Conservation (phyloP, 2,888 invertebrate genomes). For the Spialia ferax region DNA sequence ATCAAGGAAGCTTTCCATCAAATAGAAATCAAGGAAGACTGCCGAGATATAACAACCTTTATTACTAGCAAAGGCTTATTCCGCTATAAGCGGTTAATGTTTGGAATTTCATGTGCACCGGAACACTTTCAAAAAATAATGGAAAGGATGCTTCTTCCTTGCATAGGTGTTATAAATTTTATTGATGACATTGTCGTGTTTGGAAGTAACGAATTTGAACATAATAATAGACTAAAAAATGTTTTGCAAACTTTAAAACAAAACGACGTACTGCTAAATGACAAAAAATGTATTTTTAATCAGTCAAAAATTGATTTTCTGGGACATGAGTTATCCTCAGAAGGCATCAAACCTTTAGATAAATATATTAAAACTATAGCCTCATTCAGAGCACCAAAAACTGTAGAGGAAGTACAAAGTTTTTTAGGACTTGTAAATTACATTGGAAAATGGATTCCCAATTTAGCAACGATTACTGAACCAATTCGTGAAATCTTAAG, state of each 20-base stretch:
- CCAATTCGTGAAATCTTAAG: constrained; percentile 24
- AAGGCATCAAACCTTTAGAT: constrained; percentile 52
- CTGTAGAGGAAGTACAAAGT: constrained; percentile 44
- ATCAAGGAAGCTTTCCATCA: constrained; percentile 59
- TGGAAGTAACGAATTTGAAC: constrained; percentile 19
- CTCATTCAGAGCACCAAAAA: constrained; percentile 47
- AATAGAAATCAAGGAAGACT: constrained; percentile 55
- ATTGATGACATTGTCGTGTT: constrained; percentile 51
- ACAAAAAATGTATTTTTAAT: constrained; percentile 44
- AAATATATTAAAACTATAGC: constrained; percentile 48
- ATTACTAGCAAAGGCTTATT: constrained; percentile 58
- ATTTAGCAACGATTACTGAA: constrained; percentile 44
- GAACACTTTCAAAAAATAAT: constrained; percentile 59
- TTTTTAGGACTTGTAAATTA: constrained; percentile 46
- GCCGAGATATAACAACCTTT: constrained; percentile 60
- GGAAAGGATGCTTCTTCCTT: constrained; percentile 54
- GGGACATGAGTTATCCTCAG: constrained; percentile 44
- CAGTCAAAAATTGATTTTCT: constrained; percentile 33
- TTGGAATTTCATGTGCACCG: constrained; percentile 65
- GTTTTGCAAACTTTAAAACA: constrained; percentile 39
- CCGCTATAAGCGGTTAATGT: constrained; percentile 63
- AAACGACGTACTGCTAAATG: constrained; percentile 45
- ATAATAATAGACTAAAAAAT: constrained; percentile 39
- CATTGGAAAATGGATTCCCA: constrained; percentile 46
- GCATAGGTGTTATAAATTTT: constrained; percentile 54